These are phyloP conservation scores for Aspidiotus destructor DNA, from an alignment of 2,888 invertebrate species.

Conservation along the genomic window DNA sequence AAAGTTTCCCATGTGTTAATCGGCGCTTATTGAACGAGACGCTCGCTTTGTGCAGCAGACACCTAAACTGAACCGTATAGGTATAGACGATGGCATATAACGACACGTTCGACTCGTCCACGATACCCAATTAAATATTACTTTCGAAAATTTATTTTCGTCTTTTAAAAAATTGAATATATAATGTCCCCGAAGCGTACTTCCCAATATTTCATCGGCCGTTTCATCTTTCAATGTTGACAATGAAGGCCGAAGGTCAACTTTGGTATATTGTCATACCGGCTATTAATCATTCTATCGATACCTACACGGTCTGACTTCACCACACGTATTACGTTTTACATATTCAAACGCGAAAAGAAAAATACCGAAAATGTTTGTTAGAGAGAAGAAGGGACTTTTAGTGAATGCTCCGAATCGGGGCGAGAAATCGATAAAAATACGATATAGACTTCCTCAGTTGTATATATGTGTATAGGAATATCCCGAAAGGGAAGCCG, in stretches of 20 bases:
- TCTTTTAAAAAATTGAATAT: slow-evolving; percentile 3
- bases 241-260: slow-evolving; percentile 29
- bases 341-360: slow-evolving; percentile 2
- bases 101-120: not conserved
- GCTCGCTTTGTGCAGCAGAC: no score
- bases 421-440: slow-evolving; percentile 3
- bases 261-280: slow-evolving; percentile 14
- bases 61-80: no score
- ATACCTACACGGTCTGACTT: not conserved
- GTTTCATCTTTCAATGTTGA: slow-evolving; percentile 27
- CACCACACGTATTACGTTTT: not conserved
- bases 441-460: not conserved
- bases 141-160: slow-evolving; percentile 4
- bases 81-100: no score
- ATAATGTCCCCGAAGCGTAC: slow-evolving; percentile 10
- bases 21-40: no score
- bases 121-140: slow-evolving; percentile 4
- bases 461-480: no score
- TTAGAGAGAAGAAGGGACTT: not conserved
- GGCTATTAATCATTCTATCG: slow-evolving; percentile 12
- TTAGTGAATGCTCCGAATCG: not conserved
- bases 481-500: no score
- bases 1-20: no score
- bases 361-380: not conserved
- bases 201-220: slow-evolving; percentile 23